Conservation (phyloP, 2,113 vertebrate species). For the Phalacrocorax pelagicus region DNA sequence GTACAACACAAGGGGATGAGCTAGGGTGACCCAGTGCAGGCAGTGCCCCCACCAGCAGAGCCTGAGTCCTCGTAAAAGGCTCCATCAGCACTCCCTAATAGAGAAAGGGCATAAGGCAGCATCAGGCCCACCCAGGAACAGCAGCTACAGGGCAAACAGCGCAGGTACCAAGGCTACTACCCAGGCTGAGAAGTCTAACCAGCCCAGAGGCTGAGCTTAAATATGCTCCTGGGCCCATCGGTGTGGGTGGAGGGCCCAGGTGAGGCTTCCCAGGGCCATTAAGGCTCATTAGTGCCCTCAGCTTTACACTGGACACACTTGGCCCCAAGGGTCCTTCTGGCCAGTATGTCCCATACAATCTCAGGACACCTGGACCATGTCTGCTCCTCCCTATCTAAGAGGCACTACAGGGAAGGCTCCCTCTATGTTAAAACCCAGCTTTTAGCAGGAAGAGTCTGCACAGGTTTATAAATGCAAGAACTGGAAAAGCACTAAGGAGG, state of each 20-base stretch:
- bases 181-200: rapidly evolving
- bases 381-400: not conserved
- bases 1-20: rapidly evolving
- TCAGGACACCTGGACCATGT: not conserved
- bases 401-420: not conserved
- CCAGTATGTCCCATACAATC: rapidly evolving
- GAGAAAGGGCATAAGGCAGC: rapidly evolving
- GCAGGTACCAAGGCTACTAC: rapidly evolving
- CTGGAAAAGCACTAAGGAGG: not conserved
- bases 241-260: not conserved
- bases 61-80: not conserved
- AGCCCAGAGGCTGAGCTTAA: rapidly evolving
- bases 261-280: not conserved
- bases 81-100: not conserved
- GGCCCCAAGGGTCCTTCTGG: not conserved
- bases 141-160: rapidly evolving
- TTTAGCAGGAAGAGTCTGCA: not conserved
- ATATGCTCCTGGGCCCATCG: not conserved
- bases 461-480: not conserved
- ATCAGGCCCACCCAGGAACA: rapidly evolving
- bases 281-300: not conserved
- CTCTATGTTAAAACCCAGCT: not conserved
- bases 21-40: no score
- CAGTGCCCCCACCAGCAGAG: rapidly evolving
- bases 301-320: not conserved